Base-by-base conservation (phyloP, 2,797 vertebrate species). In the Alosa sapidissima region DNA sequence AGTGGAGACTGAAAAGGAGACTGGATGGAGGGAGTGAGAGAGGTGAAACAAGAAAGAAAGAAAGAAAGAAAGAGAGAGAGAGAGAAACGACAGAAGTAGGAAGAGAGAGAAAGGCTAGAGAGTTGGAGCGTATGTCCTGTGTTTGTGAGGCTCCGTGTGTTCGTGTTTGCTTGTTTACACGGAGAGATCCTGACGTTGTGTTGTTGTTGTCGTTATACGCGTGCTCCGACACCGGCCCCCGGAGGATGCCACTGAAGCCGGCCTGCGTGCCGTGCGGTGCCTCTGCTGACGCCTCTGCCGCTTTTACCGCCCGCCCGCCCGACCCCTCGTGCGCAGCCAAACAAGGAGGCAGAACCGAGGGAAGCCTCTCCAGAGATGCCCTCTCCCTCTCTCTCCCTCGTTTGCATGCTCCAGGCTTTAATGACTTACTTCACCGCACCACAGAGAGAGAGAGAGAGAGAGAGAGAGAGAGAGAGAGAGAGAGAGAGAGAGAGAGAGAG, bases 361-460 rank as follows among this genome's bases (percentile, higher is more conserved):
- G 11, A 78, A 47, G 19, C 41, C 14, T 78, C 72, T 16, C 72
- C 2, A 41, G 72, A 78, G 72, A 78, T 21, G 14, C 36, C 65
- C 13, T 36, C 36, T 47, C 19, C 16, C 19, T 8, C 24, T 13
- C 28, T 33, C 33, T 36, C 65, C 14, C 72, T 78, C 41, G 16
- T 78, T 78, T 78, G 72, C 72, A 78, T 78, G 72, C 36, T 78
- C 19, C 0, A 7, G 72, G 72, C 41, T 78, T 45, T 78, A 78
- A 78, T 78, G 72, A 78, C 36, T 78, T 45, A 41, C 72, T 78
- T 6, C 72, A 45, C 36, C 16, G 16, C 45, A 16, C 13, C 36
- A 3, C 3, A 6, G 24, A 62, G 21, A 62, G 60, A 7, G 49
- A 49, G 49, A 1, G 49, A 49, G 49, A 49, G 49, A 1, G 11